Evolutionary conservation across 2,888 invertebrate species (phyloP), one percentile per base, ranked within the genome.

Genomic region (Tinea pellionella): DNA sequence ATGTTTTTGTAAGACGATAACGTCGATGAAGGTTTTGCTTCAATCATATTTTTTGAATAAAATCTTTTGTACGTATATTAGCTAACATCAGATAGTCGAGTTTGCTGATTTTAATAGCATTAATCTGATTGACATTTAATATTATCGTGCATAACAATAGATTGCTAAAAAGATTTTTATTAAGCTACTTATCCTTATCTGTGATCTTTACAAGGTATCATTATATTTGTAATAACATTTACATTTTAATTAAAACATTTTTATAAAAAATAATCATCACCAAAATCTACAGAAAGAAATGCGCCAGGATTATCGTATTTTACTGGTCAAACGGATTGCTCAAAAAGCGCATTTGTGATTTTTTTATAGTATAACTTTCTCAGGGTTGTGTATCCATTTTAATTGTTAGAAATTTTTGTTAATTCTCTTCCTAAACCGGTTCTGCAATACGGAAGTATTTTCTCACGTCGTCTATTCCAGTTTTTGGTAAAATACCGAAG

Each of bases 361-460:
- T n/a, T n/a, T 37, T 37, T 37, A n/a, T 37, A 24, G 24, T 24
- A 24, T 24, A 24, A 24, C 24, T 24, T 24, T 24, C 24, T 24
- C 24, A 24, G n/a, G n/a, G n/a, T n/a, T n/a, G n/a, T n/a, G n/a
- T n/a, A n/a, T n/a, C n/a, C 24, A 24, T 24, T 3, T 3, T 24
- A 6, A 24, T 24, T 24, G 24, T 24, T 6, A 24, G 6, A 24
- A 24, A 24, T 24, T 3, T 41, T 41, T 41, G 13, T 41, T 41
- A n/a, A 41, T 2, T 41, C 41, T 41, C 41, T 41, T 41, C 13
- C 41, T 41, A 41, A 76, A 83, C 83, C 75, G 74, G 83, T 82
- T 74, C 62, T 67, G 68, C 70, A 71, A 81, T 70, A 65, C 81
- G 84, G 84, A 85, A 84, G 78, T 51, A 67, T 66, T 68, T 68